Base-by-base conservation (phyloP, 2,888 invertebrate species). In the Steinernema scapterisci region DNA sequence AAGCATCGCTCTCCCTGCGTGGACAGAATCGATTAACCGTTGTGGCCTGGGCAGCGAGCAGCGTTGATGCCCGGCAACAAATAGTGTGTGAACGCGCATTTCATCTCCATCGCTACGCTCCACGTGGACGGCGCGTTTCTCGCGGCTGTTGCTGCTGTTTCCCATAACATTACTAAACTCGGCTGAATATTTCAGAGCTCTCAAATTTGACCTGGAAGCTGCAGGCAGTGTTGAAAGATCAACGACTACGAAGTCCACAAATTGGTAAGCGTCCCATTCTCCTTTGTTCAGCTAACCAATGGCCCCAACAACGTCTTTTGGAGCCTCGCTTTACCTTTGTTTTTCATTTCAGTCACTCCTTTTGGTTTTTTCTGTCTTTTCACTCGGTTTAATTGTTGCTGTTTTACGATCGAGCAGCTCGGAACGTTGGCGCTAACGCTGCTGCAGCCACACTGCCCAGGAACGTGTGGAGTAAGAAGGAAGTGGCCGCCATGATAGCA, bases 351-450 rank as follows among this genome's bases (percentile, higher is more conserved):
- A 63, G 63, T 63, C 27, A 13, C 38, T 63, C 31, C 6, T 63
- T 63, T 63, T 63, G 54, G 54, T 54, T 27, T 31, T 25, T 31
- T 16, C 31, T 63, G 16, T 25, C 63, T 63, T 63, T 63, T 54
- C 25, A 16, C 25, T 25, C 23, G 21, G 19, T 63, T 63, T 63
- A 63, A 63, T 38, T 25, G 31, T 63, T 63, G 63, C 63, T 25
- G 27, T 63, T 63, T 63, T 27, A 63, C 63, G 63, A 63, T 63
- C 63, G 27, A 19, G 19, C 48, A n/a, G 48, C 48, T 48, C 38
- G 63, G 27, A 63, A 13, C 54, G 13, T 16, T 54, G 25, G 25
- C 27, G 63, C 38, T 38, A 38, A 38, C 38, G 38, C 38, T 6
- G 38, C 38, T 38, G 38, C 38, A 38, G 38, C 38, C 3, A 38